These are phyloP conservation scores for Eumacrocentrus americanus DNA, from an alignment of 2,888 invertebrate genomes.

Conservation along the genomic window DNA sequence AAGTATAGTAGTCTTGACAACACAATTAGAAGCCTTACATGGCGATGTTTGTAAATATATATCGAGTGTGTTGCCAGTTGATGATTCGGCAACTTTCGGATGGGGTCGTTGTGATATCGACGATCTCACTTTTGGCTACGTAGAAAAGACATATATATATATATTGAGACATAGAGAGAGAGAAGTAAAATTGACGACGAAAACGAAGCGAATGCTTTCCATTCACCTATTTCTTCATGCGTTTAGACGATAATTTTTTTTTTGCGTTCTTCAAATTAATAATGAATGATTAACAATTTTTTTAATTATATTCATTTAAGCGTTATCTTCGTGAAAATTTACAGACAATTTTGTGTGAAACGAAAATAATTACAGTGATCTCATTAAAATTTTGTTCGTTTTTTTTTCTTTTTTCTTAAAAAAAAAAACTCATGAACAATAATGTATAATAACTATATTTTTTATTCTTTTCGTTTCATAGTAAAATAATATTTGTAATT, in stretches of 20 bases:
- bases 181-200: no score
- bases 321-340: no score
- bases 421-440: not conserved
- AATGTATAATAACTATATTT: not conserved
- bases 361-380: constrained; percentile 41
- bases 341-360: no score
- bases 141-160: constrained; percentile 1
- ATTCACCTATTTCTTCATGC: no score
- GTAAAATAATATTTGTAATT: constrained; percentile 8
- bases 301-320: no score
- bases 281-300: no score
- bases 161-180: not conserved
- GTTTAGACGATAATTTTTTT: no score
- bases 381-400: constrained; percentile 41
- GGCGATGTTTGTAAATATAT: constrained; percentile 58
- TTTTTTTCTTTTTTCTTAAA: constrained; percentile 25
- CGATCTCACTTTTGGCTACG: not conserved
- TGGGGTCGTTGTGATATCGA: constrained; percentile 38
- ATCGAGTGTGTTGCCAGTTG: constrained; percentile 41
- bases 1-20: constrained; percentile 30
- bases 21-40: constrained; percentile 52
- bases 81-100: constrained; percentile 47
- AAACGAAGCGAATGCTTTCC: no score
- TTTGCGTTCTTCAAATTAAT: no score
- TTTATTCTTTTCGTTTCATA: constrained; percentile 3